Base-by-base conservation (phyloP, 2,888 invertebrate genomes). In the Meandrusa payeni region DNA sequence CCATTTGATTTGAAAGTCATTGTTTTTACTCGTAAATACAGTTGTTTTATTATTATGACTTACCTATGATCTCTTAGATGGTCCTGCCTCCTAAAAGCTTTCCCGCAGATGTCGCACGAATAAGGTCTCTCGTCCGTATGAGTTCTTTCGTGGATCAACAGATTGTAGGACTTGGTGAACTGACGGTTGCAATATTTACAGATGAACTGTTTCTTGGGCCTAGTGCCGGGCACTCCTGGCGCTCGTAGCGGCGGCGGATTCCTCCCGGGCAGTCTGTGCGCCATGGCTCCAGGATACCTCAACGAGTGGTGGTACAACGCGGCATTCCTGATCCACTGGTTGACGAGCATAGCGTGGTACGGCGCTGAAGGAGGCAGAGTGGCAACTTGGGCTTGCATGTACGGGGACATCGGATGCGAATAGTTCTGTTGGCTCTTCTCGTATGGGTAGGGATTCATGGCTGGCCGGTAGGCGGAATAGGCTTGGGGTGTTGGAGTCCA, bases 121-220 rank as follows among this genome's bases (percentile, higher is more conserved):
- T 97, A 98, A 5, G 98, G 98, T 48, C 98, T 90, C 80, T 98
- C 98, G 72, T 98, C 97, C 22, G 98, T 98, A 76, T 98, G 98
- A 1, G 98, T 99, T 64, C 97, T 90, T 76, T 98, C 98, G 77
- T 99, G 98, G 59, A 99, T 99, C 64, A 98, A 90, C 60, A 99
- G 90, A 79, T 99, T 99, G 90, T 99, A 99, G 33, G 97, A 97
- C 80, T 99, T 99, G 53, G 98, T 98, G 86, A 99, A 99, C 72
- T 98, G 97, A 22, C 98, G 92, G 72, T 96, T 94, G 89, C 99
- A 99, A 83, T 95, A 98, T 85, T 97, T 96, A 91, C 98, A 99
- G 69, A 99, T 98, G 86, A 97, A 98, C 83, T 98, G 93, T 59
- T 93, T 93, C 75, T 93, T 93, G 31, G 93, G 93, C 51, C 93